A percentile compares a stretch with the other conserved stretches of the same genome.
phyloP scores from a whole-genome alignment of 2,888 invertebrate genomes.

The Cephus pulcher region DNA sequence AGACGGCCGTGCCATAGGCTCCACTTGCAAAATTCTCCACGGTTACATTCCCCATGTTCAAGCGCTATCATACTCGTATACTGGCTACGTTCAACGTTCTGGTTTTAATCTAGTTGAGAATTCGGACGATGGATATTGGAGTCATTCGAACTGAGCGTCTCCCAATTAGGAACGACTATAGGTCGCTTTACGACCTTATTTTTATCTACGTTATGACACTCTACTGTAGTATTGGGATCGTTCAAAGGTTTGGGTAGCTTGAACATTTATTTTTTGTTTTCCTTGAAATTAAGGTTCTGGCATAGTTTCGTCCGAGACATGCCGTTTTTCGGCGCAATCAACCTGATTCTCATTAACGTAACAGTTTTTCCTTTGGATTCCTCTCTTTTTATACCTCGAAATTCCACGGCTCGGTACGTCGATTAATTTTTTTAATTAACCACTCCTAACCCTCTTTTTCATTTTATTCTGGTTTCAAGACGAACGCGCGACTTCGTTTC shows the following conservation, averaged over 20 bases:
- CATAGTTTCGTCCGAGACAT: neutral
- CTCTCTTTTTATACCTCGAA: neutral
- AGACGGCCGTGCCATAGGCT: constrained; percentile 23
- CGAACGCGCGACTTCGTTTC: neutral
- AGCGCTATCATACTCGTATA: neutral
- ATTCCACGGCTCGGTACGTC: neutral
- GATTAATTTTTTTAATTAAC: neutral
- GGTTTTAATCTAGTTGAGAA: neutral
- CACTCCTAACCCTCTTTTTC: neutral
- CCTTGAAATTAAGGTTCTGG: neutral
- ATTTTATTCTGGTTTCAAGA: neutral
- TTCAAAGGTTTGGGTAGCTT: neutral
- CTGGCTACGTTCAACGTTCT: neutral
- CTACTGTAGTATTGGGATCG: neutral
- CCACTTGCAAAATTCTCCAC: constrained; percentile 25
- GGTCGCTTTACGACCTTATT: neutral
- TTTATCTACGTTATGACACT: neutral
- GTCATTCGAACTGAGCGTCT: neutral
- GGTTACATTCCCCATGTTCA: neutral
- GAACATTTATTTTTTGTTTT: neutral
- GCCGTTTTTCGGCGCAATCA: neutral
- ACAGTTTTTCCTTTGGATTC: neutral
- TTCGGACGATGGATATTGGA: neutral
- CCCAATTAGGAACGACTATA: neutral
- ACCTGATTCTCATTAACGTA: neutral